A percentile compares a stretch with the other conserved stretches of the same genome.
phyloP scores from a whole-genome alignment of 2,888 invertebrate genomes.

The Diloba caeruleocephala region DNA sequence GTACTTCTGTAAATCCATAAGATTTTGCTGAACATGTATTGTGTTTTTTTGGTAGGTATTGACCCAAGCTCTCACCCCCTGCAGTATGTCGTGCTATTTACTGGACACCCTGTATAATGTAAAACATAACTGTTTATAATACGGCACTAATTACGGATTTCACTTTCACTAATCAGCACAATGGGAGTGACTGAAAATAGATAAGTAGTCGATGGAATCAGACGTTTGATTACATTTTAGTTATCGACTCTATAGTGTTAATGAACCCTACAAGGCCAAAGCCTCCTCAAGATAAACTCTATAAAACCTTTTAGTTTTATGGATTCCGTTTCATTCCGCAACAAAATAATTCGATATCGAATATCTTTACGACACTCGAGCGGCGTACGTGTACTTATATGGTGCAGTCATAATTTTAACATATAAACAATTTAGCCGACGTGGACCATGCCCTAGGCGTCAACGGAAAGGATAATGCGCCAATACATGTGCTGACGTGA shows the following conservation, averaged over 20 bases:
- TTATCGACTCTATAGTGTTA: conserved; percentile 79
- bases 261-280: conserved; percentile 85
- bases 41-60: no score
- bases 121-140: conserved; percentile 26
- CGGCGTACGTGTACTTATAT: conserved; percentile 68
- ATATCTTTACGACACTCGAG: conserved; percentile 81
- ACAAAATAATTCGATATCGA: conserved; percentile 81
- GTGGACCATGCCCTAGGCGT: conserved; percentile 63
- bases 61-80: no score
- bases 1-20: no score
- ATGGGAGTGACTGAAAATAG: conserved; percentile 55
- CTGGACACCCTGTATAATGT: no score
- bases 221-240: conserved; percentile 80
- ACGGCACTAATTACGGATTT: conserved; percentile 31
- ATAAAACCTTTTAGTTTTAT: conserved; percentile 87
- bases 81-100: no score
- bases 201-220: conserved; percentile 74
- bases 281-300: conserved; percentile 80
- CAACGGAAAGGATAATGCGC: conserved; percentile 65
- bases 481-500: conserved; percentile 50
- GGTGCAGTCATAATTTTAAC: conserved; percentile 64
- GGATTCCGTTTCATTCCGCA: conserved; percentile 80
- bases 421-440: conserved; percentile 63
- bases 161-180: conserved; percentile 39
- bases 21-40: no score